phyloP scores from a whole-genome alignment of 1,140 invertebrate genomes.

The Wiebesia pumilae region DNA sequence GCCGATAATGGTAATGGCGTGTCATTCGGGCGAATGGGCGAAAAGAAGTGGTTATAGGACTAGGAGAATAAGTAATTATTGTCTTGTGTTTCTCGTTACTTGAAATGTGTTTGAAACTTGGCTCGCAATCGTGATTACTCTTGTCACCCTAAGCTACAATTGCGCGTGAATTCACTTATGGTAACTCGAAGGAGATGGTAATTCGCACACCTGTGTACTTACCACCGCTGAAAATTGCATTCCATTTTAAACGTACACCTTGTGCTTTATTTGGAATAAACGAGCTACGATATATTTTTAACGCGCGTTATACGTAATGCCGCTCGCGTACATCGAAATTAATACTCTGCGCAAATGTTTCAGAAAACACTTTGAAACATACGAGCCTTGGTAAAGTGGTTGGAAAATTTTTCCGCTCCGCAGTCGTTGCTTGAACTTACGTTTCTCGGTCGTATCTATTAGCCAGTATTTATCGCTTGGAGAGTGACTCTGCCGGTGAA shows the following conservation, averaged over 20 bases:
- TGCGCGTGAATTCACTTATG: neutral
- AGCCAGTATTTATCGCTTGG: neutral
- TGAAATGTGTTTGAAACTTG: neutral
- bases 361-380: neutral
- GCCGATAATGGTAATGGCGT: neutral
- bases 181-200: neutral
- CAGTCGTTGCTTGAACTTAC: neutral
- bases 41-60: neutral
- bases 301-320: no score
- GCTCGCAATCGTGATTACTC: neutral
- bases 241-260: neutral
- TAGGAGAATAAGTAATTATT: neutral
- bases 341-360: neutral
- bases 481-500: neutral
- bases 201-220: neutral
- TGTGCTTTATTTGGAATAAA: neutral
- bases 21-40: neutral
- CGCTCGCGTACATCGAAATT: neutral
- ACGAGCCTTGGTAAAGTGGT: neutral
- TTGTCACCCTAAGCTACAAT: neutral
- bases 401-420: neutral
- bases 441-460: neutral
- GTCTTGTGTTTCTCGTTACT: neutral
- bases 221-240: neutral
- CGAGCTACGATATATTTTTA: neutral